Evolutionary conservation across 2,113 vertebrate genomes (phyloP).

Genomic region (Lucifuga dentata): DNA sequence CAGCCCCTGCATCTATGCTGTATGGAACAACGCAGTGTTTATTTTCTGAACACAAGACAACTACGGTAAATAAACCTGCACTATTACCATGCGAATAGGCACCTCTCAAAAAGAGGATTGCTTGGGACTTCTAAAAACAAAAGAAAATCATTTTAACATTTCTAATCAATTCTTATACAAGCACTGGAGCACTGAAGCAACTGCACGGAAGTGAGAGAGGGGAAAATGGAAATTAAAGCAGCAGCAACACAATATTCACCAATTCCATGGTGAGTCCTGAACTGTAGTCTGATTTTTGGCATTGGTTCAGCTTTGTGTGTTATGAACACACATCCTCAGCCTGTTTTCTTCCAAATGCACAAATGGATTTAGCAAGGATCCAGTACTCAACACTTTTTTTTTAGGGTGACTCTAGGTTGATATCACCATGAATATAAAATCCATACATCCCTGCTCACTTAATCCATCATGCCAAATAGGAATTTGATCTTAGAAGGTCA

Average conservation of each 20-base stretch:
- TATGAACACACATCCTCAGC: no score
- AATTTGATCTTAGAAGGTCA: slow-evolving; percentile 40
- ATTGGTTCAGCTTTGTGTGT: no score
- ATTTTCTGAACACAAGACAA: background rate
- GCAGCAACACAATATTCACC: no score
- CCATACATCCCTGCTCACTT: slow-evolving; percentile 1
- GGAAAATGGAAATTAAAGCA: no score
- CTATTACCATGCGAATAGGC: background rate
- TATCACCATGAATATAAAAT: slow-evolving; percentile 42
- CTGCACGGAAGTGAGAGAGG: no score
- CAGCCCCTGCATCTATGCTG: background rate
- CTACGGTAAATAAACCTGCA: no score
- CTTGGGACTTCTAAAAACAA: background rate
- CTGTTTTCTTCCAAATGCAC: background rate
- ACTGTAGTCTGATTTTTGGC: no score
- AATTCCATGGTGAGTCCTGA: no score
- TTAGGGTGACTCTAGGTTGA: slow-evolving; percentile 18
- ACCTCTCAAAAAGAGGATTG: background rate
- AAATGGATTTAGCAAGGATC: background rate
- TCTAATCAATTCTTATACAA: background rate
- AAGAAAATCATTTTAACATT: background rate
- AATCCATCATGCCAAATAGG: slow-evolving; percentile 27
- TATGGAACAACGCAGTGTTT: background rate
- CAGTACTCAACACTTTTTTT: slow-evolving; percentile 22
- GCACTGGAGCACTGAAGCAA: background rate